Evolutionary conservation across 2,113 vertebrate species (phyloP), one percentile per base, ranked within the genome.

Genomic region (Microcebus ravelobensis): DNA sequence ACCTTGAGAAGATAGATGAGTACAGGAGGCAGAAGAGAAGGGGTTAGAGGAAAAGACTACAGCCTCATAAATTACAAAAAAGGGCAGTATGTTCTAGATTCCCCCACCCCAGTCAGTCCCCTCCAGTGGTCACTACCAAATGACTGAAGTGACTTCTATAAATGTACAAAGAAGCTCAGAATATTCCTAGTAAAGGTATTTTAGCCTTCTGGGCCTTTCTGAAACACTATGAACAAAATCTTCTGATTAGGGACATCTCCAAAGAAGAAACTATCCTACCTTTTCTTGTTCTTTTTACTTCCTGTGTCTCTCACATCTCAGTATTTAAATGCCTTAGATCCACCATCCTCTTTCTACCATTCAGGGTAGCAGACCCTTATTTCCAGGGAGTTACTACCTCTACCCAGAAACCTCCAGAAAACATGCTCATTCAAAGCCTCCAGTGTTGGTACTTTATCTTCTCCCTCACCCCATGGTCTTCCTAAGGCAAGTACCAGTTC

Each of bases 1-100:
- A 99, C 98, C 98, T 99, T 57, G 23, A 96, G 15, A 93, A 74
- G 48, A 92, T 0, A 71, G 29, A 70, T 10, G 29, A 61, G 29
- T 52, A 1, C 34, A 95, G 31, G 27, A 25, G 18, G 77, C 52
- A 6, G 31, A 91, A 81, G 57, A 88, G 57, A 92, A 79, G 63
- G 29, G 8, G 31, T 71, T 55, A 59, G 20, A 94, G n/a, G 15
- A 95, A 77, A 29, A 95, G 45, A 95, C 87, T 23, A 96, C n/a
- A 87, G 59, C 39, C 5, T 89, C 68, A 89, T 9, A 76, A 12
- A 92, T 29, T 39, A 42, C 17, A 85, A 36, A 87, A 81, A 96
- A n/a, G 21, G 55, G 36, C 27, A 73, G 87, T 36, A 57, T 23
- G 34, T 63, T 63, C 10, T 63, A 88, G 63, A 88, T 21, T 15